Evolutionary conservation across 2,888 invertebrate species (phyloP), one percentile per base, ranked within the genome.

Genomic region (Chymomyza procnemis): DNA sequence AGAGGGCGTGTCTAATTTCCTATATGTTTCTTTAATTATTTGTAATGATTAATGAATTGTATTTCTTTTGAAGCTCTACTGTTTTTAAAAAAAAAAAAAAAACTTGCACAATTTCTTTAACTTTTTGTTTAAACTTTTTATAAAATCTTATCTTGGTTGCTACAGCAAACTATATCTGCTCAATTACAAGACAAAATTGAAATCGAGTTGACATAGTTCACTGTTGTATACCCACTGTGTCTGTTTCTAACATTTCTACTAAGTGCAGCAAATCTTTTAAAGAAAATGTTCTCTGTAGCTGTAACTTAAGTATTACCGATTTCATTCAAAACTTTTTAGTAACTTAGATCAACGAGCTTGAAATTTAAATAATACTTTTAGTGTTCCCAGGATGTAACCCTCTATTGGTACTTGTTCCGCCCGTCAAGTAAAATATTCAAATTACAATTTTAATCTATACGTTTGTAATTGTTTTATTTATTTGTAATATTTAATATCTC

Each of bases 391-490:
- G 90, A 90, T 87, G 85, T 88, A 80, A 86, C 90, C 90, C 90
- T 90, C 90, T 90, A 90, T 90, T 90, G 89, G 90, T 90, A 89
- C 90, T 90, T 90, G 90, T 88, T 90, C 87, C 90, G 90, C 90
- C 90, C 90, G 88, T 88, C 89, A 89, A 88, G 85, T 88, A 89
- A 88, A 79, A 73, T 54, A 69, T 55, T 48, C 47, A 73, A 46
- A 59, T n/a, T 22, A 63, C 59, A 54, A 67, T 56, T 21, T 50
- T 54, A 26, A 59, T 69, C 67, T 64, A 63, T 54, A 48, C 63
- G 46, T 64, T 69, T 61, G 67, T 64, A 68, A 67, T 74, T 63
- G 59, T 72, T 84, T 63, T 69, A 57, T 66, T 16, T 57, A 47
- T 55, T 41, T 21, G 4, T 47, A 16, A 48, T 41, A 16, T 3